A percentile compares a stretch with the other conserved stretches of the same genome.
phyloP scores from a whole-genome alignment of 2,888 invertebrate species.

The Sarcophaga variegata region DNA sequence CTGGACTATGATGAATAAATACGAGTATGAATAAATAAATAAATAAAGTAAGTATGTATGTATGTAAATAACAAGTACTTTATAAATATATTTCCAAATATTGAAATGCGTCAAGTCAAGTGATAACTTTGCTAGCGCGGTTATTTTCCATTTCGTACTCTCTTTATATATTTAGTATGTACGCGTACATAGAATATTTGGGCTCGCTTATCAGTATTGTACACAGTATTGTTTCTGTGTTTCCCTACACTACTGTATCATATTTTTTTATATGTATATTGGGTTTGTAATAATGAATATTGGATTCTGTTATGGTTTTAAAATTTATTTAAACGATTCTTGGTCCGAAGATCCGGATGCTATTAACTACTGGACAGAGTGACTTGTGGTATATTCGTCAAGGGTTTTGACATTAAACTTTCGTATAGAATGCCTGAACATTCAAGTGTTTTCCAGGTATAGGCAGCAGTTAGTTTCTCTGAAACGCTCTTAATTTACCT shows the following conservation, averaged over 20 bases:
- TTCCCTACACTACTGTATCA: constrained; percentile 10
- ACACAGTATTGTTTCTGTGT: constrained; percentile 36
- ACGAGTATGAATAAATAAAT: constrained; percentile 8
- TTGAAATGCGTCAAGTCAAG: constrained; percentile 61
- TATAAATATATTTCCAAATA: constrained; percentile 60
- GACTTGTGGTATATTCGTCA: no score
- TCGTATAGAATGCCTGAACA: no score
- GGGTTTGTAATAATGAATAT: no score
- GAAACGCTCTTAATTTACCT: no score
- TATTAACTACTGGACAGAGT: no score
- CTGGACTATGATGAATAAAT: not conserved
- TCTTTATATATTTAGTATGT: constrained; percentile 6
- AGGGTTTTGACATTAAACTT: no score
- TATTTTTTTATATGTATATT: no score
- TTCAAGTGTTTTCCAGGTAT: no score
- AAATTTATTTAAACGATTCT: no score
- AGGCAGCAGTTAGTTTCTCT: no score
- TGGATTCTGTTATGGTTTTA: no score
- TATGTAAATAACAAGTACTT: constrained; percentile 45
- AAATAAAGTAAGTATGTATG: not conserved
- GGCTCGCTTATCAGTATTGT: constrained; percentile 44
- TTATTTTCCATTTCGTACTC: constrained; percentile 62
- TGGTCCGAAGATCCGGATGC: no score
- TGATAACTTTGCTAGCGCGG: constrained; percentile 47
- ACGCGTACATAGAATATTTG: not conserved